Conservation (phyloP, 1,140 invertebrate species). For the Bradynema listronoti region DNA sequence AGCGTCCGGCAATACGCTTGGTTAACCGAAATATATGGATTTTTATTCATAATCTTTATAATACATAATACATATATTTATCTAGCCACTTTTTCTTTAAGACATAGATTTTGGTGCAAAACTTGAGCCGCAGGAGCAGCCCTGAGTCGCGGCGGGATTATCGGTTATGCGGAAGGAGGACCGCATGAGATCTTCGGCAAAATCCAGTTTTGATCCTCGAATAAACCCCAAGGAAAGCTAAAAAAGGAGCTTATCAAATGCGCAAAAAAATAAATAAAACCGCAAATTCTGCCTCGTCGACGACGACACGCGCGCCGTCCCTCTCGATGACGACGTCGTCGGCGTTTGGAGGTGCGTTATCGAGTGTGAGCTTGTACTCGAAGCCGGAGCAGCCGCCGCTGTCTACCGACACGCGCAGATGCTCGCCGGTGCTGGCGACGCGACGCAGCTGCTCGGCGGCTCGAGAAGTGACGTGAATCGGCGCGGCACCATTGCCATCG, state of each 20-base stretch:
- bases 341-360: slow-evolving; percentile 67
- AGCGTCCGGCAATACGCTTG: too few species aligned
- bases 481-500: neutral
- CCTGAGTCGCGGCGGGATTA: slow-evolving; percentile 92
- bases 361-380: slow-evolving; percentile 81
- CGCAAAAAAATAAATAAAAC: slow-evolving; percentile 62
- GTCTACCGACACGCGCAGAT: slow-evolving; percentile 75
- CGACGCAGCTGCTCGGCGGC: slow-evolving; percentile 12
- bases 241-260: slow-evolving; percentile 22
- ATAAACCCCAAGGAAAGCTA: slow-evolving; percentile 61
- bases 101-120: slow-evolving; percentile 63
- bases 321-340: slow-evolving; percentile 81
- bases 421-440: slow-evolving; percentile 58
- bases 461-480: neutral
- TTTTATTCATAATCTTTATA: slow-evolving; percentile 8
- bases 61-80: neutral
- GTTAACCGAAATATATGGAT: too few species aligned
- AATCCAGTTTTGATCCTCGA: slow-evolving; percentile 77
- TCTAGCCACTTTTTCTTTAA: neutral
- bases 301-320: slow-evolving; percentile 77
- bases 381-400: slow-evolving; percentile 98
- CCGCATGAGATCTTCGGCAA: slow-evolving; percentile 83
- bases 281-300: slow-evolving; percentile 74
- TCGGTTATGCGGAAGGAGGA: slow-evolving; percentile 84
- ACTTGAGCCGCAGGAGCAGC: slow-evolving; percentile 94